Evolutionary conservation across 2,797 vertebrate species (phyloP).

Genomic region (Pterois miles): DNA sequence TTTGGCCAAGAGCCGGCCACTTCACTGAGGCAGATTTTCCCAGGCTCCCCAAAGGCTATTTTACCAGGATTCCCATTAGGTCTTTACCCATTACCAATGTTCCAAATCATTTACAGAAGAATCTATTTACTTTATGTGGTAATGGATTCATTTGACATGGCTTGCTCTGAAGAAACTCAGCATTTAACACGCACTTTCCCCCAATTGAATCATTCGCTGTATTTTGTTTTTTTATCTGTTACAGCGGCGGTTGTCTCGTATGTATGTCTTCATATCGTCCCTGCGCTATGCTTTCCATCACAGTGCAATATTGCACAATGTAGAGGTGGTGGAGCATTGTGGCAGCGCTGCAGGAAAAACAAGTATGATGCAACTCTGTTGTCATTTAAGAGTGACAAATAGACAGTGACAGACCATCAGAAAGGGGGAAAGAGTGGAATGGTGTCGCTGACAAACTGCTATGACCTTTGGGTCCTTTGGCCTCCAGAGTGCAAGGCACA

Average conservation of each 20-base stretch:
- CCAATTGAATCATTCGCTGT: conserved; percentile 37
- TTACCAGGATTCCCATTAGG: conserved; percentile 85
- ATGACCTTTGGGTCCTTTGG: conserved; percentile 77
- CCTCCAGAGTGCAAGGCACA: conserved; percentile 73
- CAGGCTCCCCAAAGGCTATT: conserved; percentile 86
- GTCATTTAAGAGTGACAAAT: conserved; percentile 84
- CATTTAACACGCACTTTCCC: conserved; percentile 53
- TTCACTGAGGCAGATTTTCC: conserved; percentile 83
- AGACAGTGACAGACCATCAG: conserved; percentile 81
- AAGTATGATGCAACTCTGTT: conserved; percentile 78
- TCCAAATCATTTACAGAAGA: conserved; percentile 87
- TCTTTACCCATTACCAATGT: conserved; percentile 85
- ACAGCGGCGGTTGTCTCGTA: conserved; percentile 3
- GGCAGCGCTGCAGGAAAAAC: conserved; percentile 74
- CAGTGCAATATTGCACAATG: conserved; percentile 40
- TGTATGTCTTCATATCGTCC: conserved; percentile 26
- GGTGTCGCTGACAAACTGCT: conserved; percentile 81
- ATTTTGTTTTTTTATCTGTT: conserved; percentile 49
- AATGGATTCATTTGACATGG: conserved; percentile 82
- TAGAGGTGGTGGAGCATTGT: conserved; percentile 65
- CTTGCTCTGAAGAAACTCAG: conserved; percentile 58
- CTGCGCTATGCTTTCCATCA: conserved; percentile 33
- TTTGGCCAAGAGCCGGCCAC: conserved; percentile 82
- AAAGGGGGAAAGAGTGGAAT: conserved; percentile 66
- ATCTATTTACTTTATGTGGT: conserved; percentile 84